Evolutionary conservation across 2,113 vertebrate species (phyloP), one percentile per base, ranked within the genome.

Genomic region (Genyomyrus donnyi): DNA sequence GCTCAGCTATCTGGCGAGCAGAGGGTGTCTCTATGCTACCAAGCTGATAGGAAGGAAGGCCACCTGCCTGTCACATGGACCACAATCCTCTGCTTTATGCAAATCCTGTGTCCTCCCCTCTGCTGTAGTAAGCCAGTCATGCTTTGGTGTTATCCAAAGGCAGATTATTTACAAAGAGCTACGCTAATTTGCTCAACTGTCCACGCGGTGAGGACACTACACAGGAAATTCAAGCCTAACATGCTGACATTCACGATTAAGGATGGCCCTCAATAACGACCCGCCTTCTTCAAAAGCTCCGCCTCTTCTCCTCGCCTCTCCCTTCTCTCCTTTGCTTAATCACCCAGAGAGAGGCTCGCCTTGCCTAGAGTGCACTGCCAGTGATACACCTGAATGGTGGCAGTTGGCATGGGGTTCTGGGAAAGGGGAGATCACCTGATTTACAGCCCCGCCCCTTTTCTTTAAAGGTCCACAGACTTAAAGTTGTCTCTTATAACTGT

Each of bases 361-460:
- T 92, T 93, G 94, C 94, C 93, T 92, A 88, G 91, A 94, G 93
- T 88, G 91, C 93, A 94, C 95, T 92, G 93, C 92, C 92, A 92
- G 24, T 91, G 91, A 95, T 93, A 90, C 91, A 90, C 90, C 93
- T 92, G 93, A 93, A 93, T 92, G 90, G 93, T 91, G 91, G 88
- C 92, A 95, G 95, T 95, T 92, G 93, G 92, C 92, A 89, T 88
- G 93, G 94, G 92, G 92, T 92, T 94, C 92, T 89, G 91, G 93
- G 94, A 96, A 95, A 95, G 95, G 96, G 94, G 95, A 95, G 94
- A 93, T 92, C 93, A 93, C 94, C 94, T 93, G 92, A 95, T 95
- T 93, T 91, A 93, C 93, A 91, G 49, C 19, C 2, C 92, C 90
- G 89, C 90, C 92, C 91, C 90, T 91, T 92, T 92, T 89, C 24